Conservation (phyloP, 2,797 vertebrate species). For the Leptatherina wallacei region DNA sequence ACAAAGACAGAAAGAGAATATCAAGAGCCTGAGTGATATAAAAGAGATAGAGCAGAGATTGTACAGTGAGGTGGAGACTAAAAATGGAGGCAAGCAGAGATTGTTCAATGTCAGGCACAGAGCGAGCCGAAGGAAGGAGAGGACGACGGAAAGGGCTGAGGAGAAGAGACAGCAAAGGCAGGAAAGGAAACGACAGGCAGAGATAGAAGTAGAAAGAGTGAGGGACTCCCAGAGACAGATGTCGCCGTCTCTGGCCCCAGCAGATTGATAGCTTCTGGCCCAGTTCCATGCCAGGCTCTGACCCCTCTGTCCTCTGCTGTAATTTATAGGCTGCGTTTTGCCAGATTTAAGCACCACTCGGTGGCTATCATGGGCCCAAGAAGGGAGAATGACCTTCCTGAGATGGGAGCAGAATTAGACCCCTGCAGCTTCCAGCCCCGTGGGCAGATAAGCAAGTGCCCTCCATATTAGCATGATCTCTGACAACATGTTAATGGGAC, state of each 20-base stretch:
- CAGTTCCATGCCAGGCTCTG: constrained; percentile 81
- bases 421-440: constrained; percentile 59
- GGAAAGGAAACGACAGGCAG: constrained; percentile 34
- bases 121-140: constrained; percentile 43
- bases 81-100: constrained; percentile 62
- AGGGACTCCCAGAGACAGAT: constrained; percentile 86
- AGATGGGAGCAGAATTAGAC: constrained; percentile 73
- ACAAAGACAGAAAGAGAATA: constrained; percentile 72
- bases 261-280: constrained; percentile 86
- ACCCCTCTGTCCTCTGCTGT: constrained; percentile 86
- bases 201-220: constrained; percentile 70
- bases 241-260: constrained; percentile 77
- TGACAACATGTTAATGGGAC: constrained; percentile 60
- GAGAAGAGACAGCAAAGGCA: constrained; percentile 36
- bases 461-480: constrained; percentile 46
- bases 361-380: constrained; percentile 78
- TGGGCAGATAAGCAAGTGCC: constrained; percentile 60
- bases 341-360: constrained; percentile 84
- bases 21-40: constrained; percentile 64
- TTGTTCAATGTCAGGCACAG: constrained; percentile 57
- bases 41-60: constrained; percentile 59
- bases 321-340: constrained; percentile 85
- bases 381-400: constrained; percentile 79
- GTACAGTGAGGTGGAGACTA: constrained; percentile 59
- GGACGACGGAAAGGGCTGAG: constrained; percentile 24